Conservation (phyloP, 2,797 vertebrate genomes). For the Oryzias sinensis region DNA sequence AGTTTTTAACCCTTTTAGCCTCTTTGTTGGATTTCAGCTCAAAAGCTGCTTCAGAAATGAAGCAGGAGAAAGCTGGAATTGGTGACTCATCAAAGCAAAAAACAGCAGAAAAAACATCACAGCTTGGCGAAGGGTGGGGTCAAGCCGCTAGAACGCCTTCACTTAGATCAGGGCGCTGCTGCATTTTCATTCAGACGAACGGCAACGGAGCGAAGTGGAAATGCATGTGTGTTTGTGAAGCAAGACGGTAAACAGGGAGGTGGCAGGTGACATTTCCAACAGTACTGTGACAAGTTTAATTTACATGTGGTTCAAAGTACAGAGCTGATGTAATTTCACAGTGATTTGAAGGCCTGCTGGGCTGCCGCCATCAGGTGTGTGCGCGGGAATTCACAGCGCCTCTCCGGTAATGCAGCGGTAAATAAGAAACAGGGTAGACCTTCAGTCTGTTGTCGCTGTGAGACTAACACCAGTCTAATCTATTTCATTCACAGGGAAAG, state of each 20-base stretch:
- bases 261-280: conserved; percentile 63
- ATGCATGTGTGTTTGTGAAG: conserved; percentile 16
- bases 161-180: conserved; percentile 15
- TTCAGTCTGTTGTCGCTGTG: conserved; percentile 59
- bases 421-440: conserved; percentile 64
- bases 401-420: conserved; percentile 62
- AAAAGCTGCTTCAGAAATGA: no score
- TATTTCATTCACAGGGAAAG: conserved; percentile 52
- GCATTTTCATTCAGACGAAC: conserved; percentile 30
- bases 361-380: conserved; percentile 38
- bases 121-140: conserved; percentile 1
- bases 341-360: conserved; percentile 50
- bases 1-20: no score
- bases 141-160: conserved; percentile 22
- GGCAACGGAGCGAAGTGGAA: conserved; percentile 33
- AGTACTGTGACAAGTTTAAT: conserved; percentile 59
- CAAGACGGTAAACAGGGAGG: conserved; percentile 48
- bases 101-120: not conserved
- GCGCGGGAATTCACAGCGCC: conserved; percentile 21
- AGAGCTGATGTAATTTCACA: conserved; percentile 68
- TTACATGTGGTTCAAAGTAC: conserved; percentile 65
- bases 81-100: not conserved
- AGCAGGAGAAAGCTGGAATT: no score
- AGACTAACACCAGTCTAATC: conserved; percentile 57
- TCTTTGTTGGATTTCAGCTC: no score